Conservation (phyloP, 2,888 invertebrate species). For the Eurytoma californica region DNA sequence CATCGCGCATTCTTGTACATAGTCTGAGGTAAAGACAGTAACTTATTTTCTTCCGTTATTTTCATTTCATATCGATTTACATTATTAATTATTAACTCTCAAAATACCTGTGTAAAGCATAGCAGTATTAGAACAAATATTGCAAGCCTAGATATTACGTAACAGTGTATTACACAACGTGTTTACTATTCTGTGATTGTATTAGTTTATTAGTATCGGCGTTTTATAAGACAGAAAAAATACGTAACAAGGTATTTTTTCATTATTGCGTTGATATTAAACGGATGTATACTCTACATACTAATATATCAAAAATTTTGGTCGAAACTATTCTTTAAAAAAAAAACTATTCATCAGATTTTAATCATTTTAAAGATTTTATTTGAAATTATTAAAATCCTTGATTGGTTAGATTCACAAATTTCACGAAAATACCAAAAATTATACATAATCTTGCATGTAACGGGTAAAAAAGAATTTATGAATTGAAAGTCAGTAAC, state of each 20-base stretch:
- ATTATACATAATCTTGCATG: not conserved
- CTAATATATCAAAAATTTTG: not conserved
- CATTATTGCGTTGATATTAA: slow-evolving; percentile 19
- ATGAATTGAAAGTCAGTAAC: slow-evolving; percentile 3
- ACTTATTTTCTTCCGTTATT: slow-evolving; percentile 1
- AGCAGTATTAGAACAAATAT: slow-evolving; percentile 39
- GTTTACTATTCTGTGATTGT: not conserved
- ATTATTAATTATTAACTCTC: not conserved
- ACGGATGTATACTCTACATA: not conserved
- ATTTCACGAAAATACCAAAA: not conserved
- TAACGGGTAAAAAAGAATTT: not conserved
- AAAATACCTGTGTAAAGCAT: not conserved
- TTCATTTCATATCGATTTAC: not conserved
- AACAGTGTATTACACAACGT: not conserved
- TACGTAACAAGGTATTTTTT: slow-evolving; percentile 15
- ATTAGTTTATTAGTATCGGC: slow-evolving; percentile 18
- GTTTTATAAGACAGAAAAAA: slow-evolving; percentile 29
- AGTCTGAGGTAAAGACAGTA: not conserved
- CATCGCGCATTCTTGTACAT: not conserved
- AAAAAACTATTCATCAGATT: slow-evolving; percentile 1
- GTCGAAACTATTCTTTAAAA: not conserved
- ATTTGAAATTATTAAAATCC: not conserved
- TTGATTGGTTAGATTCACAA: not conserved
- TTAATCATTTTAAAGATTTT: slow-evolving; percentile 18
- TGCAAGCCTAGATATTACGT: slow-evolving; percentile 7